phyloP scores from a whole-genome alignment of 53 echinoderm and acorn worm species.

The Temnopleurus reevesii region DNA sequence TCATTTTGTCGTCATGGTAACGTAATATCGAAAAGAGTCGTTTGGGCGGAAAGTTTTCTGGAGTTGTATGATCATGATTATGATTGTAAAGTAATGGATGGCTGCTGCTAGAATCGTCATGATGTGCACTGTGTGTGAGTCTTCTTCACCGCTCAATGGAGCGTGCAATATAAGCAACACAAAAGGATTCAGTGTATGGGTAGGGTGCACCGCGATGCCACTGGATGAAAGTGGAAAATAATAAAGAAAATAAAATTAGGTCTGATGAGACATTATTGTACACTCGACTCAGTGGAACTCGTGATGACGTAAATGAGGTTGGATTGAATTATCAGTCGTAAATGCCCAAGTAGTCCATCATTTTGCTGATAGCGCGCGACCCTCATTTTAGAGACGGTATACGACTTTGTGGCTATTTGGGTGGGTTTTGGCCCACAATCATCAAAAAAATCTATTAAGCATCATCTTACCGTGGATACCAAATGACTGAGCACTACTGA shows the following conservation, averaged over 20 bases:
- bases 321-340: slow-evolving; percentile 50
- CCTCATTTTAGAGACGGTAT: slow-evolving; percentile 18
- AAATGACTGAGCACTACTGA: background rate
- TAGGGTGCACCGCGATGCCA: background rate
- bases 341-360: background rate
- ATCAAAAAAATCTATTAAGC: background rate
- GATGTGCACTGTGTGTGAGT: slow-evolving; percentile 32
- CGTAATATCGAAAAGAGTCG: slow-evolving; percentile 56
- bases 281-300: slow-evolving; percentile 11
- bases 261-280: slow-evolving; percentile 13
- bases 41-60: slow-evolving; percentile 51
- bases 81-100: slow-evolving; percentile 44
- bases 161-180: slow-evolving; percentile 2
- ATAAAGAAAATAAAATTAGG: too few relatives aligned
- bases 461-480: background rate
- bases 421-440: background rate
- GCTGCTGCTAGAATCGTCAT: background rate
- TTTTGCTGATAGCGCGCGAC: background rate
- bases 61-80: slow-evolving; percentile 47
- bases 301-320: slow-evolving; percentile 42
- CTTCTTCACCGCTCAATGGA: background rate
- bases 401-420: slow-evolving; percentile 22
- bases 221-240: too few relatives aligned
- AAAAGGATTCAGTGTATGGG: background rate
- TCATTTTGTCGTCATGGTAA: slow-evolving; percentile 60